Conservation (phyloP, 2,797 vertebrate genomes). For the Schizothorax lantsangensis region DNA sequence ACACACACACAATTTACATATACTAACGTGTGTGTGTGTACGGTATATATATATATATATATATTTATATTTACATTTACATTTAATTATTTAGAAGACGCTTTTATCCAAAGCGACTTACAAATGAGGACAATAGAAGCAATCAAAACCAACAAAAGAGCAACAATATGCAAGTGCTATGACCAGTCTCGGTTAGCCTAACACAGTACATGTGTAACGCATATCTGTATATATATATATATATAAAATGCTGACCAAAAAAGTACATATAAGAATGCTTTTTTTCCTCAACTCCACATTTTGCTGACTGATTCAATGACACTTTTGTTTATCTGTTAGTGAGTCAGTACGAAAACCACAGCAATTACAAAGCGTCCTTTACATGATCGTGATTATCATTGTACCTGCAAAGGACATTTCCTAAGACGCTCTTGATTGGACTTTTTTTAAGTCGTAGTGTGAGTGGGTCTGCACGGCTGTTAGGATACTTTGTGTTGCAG, state of each 20-base stretch:
- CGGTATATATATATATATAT: no score
- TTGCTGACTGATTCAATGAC: not conserved
- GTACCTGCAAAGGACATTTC: conserved; percentile 32
- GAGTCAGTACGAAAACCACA: not conserved
- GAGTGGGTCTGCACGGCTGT: conserved; percentile 51
- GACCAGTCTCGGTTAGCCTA: no score
- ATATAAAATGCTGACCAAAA: not conserved
- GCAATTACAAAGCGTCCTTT: not conserved
- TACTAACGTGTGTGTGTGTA: not conserved
- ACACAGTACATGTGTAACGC: no score
- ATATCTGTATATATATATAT: no score
- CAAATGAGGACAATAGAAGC: no score
- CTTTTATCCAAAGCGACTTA: no score
- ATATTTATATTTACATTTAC: no score
- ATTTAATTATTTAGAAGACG: no score
- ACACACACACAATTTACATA: not conserved
- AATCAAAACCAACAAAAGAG: no score
- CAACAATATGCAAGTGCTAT: no score
- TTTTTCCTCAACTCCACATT: not conserved
- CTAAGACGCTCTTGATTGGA: conserved; percentile 12
- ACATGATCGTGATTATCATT: not conserved
- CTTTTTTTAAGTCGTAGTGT: conserved; percentile 23
- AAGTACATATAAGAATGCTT: not conserved
- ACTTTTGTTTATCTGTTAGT: conserved; percentile 59
- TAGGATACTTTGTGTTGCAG: conserved; percentile 60